Evolutionary conservation across 2,888 invertebrate genomes (phyloP).

Genomic region (Temnothorax ravouxi): DNA sequence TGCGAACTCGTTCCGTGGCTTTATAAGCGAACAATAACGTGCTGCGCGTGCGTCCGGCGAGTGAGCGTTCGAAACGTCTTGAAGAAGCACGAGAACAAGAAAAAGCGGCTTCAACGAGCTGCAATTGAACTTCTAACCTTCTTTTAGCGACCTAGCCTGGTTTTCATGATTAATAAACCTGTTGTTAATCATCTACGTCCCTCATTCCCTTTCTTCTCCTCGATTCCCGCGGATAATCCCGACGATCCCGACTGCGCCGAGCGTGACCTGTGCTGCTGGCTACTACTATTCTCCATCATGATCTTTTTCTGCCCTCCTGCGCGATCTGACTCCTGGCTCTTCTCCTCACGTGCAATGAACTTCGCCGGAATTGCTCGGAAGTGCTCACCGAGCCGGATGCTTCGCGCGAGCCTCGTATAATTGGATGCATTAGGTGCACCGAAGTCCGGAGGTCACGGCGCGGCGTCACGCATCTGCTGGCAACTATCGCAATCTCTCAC

Average conservation of each 20-base stretch:
- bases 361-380: slow-evolving; percentile 48
- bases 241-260: not conserved
- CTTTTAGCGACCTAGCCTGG: not conserved
- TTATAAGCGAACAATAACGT: slow-evolving; percentile 68
- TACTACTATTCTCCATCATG: slow-evolving; percentile 7
- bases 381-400: slow-evolving; percentile 54
- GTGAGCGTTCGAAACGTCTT: slow-evolving; percentile 30
- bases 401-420: slow-evolving; percentile 52
- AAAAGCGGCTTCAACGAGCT: slow-evolving; percentile 4
- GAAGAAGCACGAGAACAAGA: slow-evolving; percentile 31
- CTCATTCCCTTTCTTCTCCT: not conserved
- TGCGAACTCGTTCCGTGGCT: slow-evolving; percentile 55
- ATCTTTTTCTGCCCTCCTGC: slow-evolving; percentile 54
- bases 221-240: not conserved
- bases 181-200: slow-evolving; percentile 47
- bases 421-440: slow-evolving; percentile 51
- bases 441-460: slow-evolving; percentile 6
- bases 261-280: slow-evolving; percentile 16
- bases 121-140: slow-evolving; percentile 56
- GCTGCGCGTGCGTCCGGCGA: slow-evolving; percentile 1
- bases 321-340: slow-evolving; percentile 22
- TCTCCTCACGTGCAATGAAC: slow-evolving; percentile 33
- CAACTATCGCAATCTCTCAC: slow-evolving; percentile 52
- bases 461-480: slow-evolving; percentile 46
- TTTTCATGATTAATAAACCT: slow-evolving; percentile 63